These are phyloP conservation scores for Micrasema longulum DNA, from an alignment of 1,140 invertebrate genomes.

Conservation along the genomic window DNA sequence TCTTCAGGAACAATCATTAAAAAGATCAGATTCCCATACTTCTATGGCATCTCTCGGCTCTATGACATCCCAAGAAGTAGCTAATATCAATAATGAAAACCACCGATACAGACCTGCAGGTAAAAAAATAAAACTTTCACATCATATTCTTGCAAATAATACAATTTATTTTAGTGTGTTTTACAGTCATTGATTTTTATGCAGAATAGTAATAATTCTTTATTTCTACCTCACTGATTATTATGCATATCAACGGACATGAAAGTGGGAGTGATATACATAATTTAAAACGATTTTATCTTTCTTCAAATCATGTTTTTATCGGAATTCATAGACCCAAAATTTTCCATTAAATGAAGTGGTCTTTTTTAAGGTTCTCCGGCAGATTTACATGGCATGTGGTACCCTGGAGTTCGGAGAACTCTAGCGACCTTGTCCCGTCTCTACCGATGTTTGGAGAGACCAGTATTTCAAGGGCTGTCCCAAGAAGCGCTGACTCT, in stretches of 20 bases:
- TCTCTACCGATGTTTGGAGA: slow-evolving; percentile 94
- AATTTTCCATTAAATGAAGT: too few relatives aligned
- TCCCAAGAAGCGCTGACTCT: slow-evolving; percentile 94
- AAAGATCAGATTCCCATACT: slow-evolving; percentile 74
- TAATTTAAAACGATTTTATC: too few relatives aligned
- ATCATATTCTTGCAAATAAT: too few relatives aligned
- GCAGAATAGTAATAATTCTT: too few relatives aligned
- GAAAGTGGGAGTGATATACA: too few relatives aligned
- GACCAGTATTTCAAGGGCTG: slow-evolving; percentile 94
- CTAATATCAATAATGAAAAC: slow-evolving; percentile 66
- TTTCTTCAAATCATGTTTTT: too few relatives aligned
- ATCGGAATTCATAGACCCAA: too few relatives aligned
- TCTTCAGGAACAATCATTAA: slow-evolving; percentile 74
- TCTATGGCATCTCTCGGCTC: slow-evolving; percentile 76
- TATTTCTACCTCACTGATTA: too few relatives aligned
- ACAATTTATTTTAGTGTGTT: too few relatives aligned
- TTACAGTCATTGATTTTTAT: too few relatives aligned
- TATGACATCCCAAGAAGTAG: slow-evolving; percentile 73
- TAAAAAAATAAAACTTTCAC: too few relatives aligned
- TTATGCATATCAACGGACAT: too few relatives aligned
- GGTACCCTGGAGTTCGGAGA: slow-evolving; percentile 97
- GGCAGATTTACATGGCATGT: slow-evolving; percentile 98
- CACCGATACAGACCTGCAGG: slow-evolving; percentile 47
- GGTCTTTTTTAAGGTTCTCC: slow-evolving; percentile 77
- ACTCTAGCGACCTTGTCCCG: slow-evolving; percentile 95